phyloP scores from a whole-genome alignment of 2,797 vertebrate species.

The Sebastes matsubarae region DNA sequence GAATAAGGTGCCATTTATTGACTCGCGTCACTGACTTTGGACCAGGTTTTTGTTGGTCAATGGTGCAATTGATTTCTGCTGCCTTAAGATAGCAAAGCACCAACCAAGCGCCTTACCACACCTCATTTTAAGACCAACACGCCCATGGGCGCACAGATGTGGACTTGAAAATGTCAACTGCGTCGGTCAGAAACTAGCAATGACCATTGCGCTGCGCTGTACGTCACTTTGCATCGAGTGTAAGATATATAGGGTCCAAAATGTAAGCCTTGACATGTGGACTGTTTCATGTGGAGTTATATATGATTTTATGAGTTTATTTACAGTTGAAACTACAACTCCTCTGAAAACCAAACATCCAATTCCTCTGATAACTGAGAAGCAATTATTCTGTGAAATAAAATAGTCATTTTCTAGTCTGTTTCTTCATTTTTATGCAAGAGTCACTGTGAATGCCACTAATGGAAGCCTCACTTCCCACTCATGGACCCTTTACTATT shows the following conservation, averaged over 20 bases:
- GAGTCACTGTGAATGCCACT: constrained; percentile 16
- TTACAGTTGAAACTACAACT: not conserved
- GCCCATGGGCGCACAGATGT: not conserved
- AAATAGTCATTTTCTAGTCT: not conserved
- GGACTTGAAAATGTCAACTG: too few relatives aligned
- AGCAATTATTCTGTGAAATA: constrained; percentile 21
- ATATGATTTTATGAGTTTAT: not conserved
- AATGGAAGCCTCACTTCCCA: constrained; percentile 46
- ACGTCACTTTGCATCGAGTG: too few relatives aligned
- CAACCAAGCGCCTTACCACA: not conserved
- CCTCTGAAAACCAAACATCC: constrained; percentile 5
- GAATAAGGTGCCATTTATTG: not conserved
- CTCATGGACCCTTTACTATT: constrained; percentile 28
- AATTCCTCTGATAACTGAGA: not conserved
- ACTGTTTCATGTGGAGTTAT: not conserved
- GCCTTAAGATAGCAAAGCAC: accelerated
- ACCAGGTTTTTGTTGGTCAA: too few relatives aligned
- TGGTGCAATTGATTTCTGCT: not conserved
- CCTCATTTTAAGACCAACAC: not conserved
- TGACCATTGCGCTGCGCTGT: too few relatives aligned
- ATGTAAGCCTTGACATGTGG: not conserved
- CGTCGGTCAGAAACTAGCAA: accelerated
- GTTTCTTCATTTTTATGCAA: not conserved
- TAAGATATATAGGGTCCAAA: not conserved
- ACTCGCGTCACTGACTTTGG: too few relatives aligned